phyloP scores from a whole-genome alignment of 2,888 invertebrate species.

The Cephonodes hylas region DNA sequence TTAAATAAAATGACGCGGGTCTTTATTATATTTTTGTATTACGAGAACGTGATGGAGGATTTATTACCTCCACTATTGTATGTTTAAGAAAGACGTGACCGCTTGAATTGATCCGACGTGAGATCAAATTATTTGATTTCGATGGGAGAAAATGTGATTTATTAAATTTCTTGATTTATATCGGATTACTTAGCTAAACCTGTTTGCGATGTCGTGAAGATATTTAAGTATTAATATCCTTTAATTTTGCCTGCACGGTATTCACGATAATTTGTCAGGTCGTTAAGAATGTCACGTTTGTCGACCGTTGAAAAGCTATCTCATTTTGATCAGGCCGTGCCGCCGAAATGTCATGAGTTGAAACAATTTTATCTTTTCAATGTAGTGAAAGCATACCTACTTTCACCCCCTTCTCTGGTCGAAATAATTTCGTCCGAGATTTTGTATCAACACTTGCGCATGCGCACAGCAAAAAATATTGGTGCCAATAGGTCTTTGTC shows the following conservation, averaged over 20 bases:
- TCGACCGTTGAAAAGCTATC: neutral
- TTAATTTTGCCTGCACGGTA: neutral
- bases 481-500: conserved; percentile 65
- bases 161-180: neutral
- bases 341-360: conserved; percentile 24
- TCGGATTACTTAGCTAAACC: neutral
- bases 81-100: conserved; percentile 19
- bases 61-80: conserved; percentile 28
- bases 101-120: neutral
- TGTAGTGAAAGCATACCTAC: conserved; percentile 68
- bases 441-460: conserved; percentile 63
- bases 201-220: neutral
- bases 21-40: conserved; percentile 12
- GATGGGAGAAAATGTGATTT: conserved; percentile 2
- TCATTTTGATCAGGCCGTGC: conserved; percentile 4
- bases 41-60: conserved; percentile 34
- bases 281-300: neutral
- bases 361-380: conserved; percentile 44
- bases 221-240: neutral
- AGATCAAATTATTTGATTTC: neutral
- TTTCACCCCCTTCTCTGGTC: conserved; percentile 51
- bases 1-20: conserved; percentile 32
- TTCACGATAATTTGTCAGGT: neutral
- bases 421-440: conserved; percentile 59
- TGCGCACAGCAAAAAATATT: conserved; percentile 58